A percentile compares a stretch with the other conserved stretches of the same genome.
These are phyloP conservation scores for Canis aureus DNA, from an alignment of 2,113 vertebrate genomes.

Conservation along the genomic window DNA sequence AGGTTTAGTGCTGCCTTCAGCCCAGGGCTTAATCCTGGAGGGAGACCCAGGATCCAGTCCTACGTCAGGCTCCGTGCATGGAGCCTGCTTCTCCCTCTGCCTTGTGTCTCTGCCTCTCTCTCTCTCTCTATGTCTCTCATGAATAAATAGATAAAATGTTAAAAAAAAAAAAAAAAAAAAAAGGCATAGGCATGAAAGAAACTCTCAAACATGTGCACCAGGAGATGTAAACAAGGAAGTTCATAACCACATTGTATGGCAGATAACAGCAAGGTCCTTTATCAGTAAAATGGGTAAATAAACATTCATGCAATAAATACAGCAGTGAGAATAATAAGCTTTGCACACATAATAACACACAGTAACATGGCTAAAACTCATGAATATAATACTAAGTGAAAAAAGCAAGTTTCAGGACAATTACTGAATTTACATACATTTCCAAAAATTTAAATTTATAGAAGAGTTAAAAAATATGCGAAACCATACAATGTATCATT, in stretches of 20 bases:
- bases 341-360: not conserved
- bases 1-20: too few relatives aligned
- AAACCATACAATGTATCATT: not conserved
- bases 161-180: too few relatives aligned
- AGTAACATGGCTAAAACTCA: not conserved
- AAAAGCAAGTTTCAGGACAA: conserved; percentile 14
- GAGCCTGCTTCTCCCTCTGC: too few relatives aligned
- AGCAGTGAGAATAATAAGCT: not conserved
- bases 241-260: not conserved
- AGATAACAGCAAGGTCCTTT: not conserved
- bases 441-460: not conserved
- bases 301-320: not conserved
- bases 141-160: too few relatives aligned
- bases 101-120: too few relatives aligned
- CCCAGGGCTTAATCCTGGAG: too few relatives aligned
- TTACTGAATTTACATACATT: not conserved
- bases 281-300: conserved; percentile 26
- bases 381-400: not conserved
- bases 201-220: not conserved
- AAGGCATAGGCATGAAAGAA: not conserved
- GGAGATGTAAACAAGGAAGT: not conserved
- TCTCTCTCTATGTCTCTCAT: too few relatives aligned
- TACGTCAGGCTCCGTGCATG: too few relatives aligned
- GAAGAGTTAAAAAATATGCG: not conserved
- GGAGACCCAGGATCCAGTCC: too few relatives aligned